Evolutionary conservation across 2,797 vertebrate species (phyloP), one percentile per base, ranked within the genome.

Genomic region (Chiroxiphia lanceolata): DNA sequence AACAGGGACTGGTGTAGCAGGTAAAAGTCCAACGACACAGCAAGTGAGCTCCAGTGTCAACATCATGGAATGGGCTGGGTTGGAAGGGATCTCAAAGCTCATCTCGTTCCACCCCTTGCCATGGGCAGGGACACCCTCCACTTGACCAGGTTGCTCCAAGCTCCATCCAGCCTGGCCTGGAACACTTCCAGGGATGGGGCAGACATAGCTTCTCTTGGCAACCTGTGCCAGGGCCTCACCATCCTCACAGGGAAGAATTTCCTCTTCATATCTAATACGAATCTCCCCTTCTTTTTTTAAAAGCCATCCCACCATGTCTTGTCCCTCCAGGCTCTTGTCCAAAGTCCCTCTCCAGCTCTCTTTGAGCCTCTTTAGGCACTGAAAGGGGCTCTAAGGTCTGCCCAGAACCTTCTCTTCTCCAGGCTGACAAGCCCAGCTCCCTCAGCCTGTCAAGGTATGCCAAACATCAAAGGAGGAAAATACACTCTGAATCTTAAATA

Each of bases 101-200:
- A 34, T 5, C 34, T 47, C 4, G 7, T 20, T 0, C 18, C 40
- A 47, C 6, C 3, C 40, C 15, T 4, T 42, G n/a, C 57, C 47
- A 25, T 3, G 15, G 13, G 15, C 31, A 84, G 53, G 47, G 40
- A 72, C 47, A 29, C 26, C 3, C 54, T 1, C 15, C 34, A 47
- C 26, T 2, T 0, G 0, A 3, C 40, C 31, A 84, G 31, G 40
- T 0, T 33, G 60, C 0, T 59, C 67, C 67, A 3, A 71, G 4
- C 5, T 36, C 33, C 0, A 0, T 29, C 50, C 71, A 78, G 0
- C 25, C 72, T 23, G 8, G 17, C 29, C 51, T 33, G 8, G 51
- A 22, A 1, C 42, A 36, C 26, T 56, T 0, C 31, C 42, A 56
- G 34, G 14, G 45, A 59, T 15, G 59, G 7, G 3, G 13, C 53